These are phyloP conservation scores for Phymanthus crucifer DNA, from an alignment of 92 coral and sea anemone species.

Conservation along the genomic window DNA sequence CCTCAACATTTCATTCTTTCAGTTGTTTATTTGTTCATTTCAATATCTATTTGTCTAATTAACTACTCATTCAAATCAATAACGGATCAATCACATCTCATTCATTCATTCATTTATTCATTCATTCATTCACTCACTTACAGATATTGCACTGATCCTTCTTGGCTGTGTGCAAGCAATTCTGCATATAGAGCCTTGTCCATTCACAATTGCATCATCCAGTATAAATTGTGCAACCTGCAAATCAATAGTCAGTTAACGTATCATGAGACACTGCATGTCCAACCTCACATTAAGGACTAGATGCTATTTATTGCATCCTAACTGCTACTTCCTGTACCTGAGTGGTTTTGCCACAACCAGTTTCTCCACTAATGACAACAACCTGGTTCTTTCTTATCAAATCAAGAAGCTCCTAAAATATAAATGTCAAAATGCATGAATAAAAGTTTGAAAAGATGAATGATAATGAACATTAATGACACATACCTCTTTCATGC, in stretches of 20 bases:
- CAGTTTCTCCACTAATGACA: constrained; percentile 97
- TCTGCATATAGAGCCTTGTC: constrained; percentile 77
- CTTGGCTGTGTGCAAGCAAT: constrained; percentile 96
- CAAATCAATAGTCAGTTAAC: neutral
- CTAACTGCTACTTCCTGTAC: constrained; percentile 46
- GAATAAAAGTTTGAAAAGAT: neutral
- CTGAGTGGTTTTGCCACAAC: constrained; percentile 99
- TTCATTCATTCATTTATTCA: neutral
- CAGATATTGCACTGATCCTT: constrained; percentile 95
- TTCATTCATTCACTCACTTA: constrained; percentile 20
- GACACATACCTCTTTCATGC: constrained; percentile 57
- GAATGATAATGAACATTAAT: neutral
- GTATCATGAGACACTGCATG: too few species aligned
- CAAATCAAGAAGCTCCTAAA: constrained; percentile 69
- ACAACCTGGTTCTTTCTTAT: constrained; percentile 75
- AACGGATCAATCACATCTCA: neutral
- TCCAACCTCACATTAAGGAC: too few species aligned
- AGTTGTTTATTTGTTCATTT: neutral
- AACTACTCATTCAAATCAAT: neutral
- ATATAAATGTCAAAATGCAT: neutral
- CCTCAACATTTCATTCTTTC: neutral
- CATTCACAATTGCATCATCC: constrained; percentile 72
- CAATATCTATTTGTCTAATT: neutral
- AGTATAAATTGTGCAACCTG: constrained; percentile 93
- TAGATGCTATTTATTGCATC: too few species aligned